phyloP scores from a whole-genome alignment of 2,888 invertebrate species.

The Callinectes sapidus region DNA sequence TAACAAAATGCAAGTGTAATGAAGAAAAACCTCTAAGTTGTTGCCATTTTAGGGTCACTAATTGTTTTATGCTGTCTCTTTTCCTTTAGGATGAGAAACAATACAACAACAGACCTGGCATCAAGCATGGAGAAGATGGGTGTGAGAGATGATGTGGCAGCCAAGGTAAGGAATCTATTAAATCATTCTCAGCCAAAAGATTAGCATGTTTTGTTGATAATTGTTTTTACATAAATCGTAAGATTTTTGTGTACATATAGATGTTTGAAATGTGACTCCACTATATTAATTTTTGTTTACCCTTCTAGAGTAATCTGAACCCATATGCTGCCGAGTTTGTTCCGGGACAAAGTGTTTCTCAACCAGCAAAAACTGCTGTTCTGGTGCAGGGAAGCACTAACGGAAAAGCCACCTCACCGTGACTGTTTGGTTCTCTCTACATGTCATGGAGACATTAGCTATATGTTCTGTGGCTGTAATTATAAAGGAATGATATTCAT shows the following conservation, averaged over 20 bases:
- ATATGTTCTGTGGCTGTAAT: slow-evolving; percentile 20
- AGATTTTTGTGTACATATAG: background rate
- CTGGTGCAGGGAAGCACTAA: slow-evolving; percentile 36
- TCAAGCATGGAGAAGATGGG: slow-evolving; percentile 63
- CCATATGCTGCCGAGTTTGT: slow-evolving; percentile 67
- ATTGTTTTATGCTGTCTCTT: background rate
- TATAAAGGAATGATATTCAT: slow-evolving; percentile 10
- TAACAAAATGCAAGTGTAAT: background rate
- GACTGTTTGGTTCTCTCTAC: background rate
- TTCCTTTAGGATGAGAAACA: slow-evolving; percentile 48
- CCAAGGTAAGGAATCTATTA: slow-evolving; percentile 55
- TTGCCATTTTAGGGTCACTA: background rate
- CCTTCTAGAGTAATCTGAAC: slow-evolving; percentile 64
- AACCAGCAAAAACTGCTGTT: slow-evolving; percentile 25
- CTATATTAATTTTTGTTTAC: slow-evolving; percentile 16
- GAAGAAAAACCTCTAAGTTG: background rate
- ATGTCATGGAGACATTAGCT: slow-evolving; percentile 22
- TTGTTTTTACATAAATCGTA: background rate
- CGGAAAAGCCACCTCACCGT: background rate
- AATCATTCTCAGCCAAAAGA: background rate
- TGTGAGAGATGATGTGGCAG: slow-evolving; percentile 57
- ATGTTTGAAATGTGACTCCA: too few species aligned
- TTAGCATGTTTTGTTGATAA: background rate
- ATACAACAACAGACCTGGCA: slow-evolving; percentile 46
- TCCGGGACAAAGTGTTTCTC: slow-evolving; percentile 53